Conservation (phyloP, 2,797 vertebrate genomes). For the Melanotaenia parkinsoni region DNA sequence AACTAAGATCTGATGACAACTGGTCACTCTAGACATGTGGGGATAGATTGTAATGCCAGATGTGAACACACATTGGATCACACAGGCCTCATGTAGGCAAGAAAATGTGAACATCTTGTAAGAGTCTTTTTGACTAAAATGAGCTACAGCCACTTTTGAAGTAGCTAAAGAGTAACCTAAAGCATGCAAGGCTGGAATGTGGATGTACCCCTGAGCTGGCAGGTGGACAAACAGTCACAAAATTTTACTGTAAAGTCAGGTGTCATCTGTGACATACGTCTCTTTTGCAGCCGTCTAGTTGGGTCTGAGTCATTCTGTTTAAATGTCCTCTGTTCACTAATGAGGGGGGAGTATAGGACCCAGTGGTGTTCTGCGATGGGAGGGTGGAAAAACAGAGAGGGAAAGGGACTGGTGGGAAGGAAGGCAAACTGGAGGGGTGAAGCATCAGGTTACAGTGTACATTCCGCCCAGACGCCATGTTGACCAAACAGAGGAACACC, state of each 20-base stretch:
- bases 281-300: constrained; percentile 18
- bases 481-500: constrained; percentile 74
- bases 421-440: constrained; percentile 68
- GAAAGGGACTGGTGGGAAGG: constrained; percentile 68
- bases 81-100: not conserved
- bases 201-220: not conserved
- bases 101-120: not conserved
- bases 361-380: constrained; percentile 46
- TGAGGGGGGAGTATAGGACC: constrained; percentile 63
- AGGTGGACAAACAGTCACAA: not conserved
- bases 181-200: not conserved
- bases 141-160: not conserved
- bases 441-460: constrained; percentile 81
- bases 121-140: not conserved
- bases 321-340: constrained; percentile 38
- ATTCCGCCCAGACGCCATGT: constrained; percentile 80
- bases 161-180: not conserved
- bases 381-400: constrained; percentile 71
- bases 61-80: not conserved
- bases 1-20: not conserved
- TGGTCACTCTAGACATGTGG: not conserved
- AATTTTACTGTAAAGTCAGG: constrained; percentile 17
- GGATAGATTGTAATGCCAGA: not conserved
- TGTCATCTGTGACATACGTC: constrained; percentile 23
- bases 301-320: constrained; percentile 50